A percentile compares a stretch with the other conserved stretches of the same genome.
Conservation (phyloP, 2,888 invertebrate genomes). For the Alcis repandata region DNA sequence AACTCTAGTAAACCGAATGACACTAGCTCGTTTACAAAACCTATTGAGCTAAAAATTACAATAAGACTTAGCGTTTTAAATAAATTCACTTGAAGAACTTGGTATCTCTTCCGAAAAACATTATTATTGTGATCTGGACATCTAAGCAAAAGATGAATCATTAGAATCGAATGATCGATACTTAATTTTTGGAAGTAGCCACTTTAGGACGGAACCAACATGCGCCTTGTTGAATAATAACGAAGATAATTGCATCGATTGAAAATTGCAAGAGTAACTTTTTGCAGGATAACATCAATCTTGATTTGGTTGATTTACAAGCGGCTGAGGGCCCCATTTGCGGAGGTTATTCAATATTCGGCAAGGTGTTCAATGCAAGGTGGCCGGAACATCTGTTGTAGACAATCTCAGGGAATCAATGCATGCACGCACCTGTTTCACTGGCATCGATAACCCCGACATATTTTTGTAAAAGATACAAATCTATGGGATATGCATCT, state of each 20-base stretch:
- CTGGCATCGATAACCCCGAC: not conserved
- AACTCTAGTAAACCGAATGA: constrained; percentile 25
- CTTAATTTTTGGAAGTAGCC: constrained; percentile 46
- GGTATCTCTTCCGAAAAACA: not conserved
- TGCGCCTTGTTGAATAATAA: constrained; percentile 54
- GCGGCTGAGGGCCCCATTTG: constrained; percentile 41
- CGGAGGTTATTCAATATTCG: constrained; percentile 59
- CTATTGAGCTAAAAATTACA: constrained; percentile 1
- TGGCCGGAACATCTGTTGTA: constrained; percentile 73
- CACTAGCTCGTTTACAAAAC: constrained; percentile 4
- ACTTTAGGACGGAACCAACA: constrained; percentile 51
- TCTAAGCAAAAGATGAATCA: constrained; percentile 10
- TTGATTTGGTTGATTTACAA: constrained; percentile 45
- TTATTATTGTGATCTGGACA: not conserved
- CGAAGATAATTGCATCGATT: constrained; percentile 46
- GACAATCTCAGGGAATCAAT: constrained; percentile 75
- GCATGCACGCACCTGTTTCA: constrained; percentile 74
- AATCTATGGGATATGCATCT: too few species aligned
- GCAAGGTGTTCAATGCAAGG: constrained; percentile 62
- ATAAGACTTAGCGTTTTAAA: not conserved
- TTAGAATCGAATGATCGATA: constrained; percentile 10
- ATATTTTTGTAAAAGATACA: not conserved
- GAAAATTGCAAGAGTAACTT: constrained; percentile 37
- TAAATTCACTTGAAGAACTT: constrained; percentile 7
- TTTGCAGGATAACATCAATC: constrained; percentile 31